Evolutionary conservation across 2,888 invertebrate genomes (phyloP).

Genomic region (Oscheius sp.): DNA sequence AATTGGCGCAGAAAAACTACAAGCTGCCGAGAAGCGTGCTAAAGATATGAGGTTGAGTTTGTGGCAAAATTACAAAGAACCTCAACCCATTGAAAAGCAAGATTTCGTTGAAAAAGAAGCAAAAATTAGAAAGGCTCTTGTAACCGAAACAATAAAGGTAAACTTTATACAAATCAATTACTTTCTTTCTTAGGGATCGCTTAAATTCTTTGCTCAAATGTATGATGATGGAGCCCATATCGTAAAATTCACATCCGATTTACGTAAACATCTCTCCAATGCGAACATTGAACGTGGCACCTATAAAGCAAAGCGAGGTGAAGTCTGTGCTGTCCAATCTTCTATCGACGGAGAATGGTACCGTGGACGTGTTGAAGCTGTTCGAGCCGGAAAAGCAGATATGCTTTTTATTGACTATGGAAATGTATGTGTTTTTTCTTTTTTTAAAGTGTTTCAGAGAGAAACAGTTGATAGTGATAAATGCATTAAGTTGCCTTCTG

Average conservation of each 20-base stretch:
- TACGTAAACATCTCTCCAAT: constrained; percentile 84
- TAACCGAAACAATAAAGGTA: constrained; percentile 80
- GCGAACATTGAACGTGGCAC: constrained; percentile 85
- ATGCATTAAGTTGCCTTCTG: constrained; percentile 83
- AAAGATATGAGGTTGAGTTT: constrained; percentile 86
- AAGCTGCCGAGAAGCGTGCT: constrained; percentile 85
- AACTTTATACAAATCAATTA: background rate
- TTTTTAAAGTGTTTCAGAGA: constrained; percentile 72
- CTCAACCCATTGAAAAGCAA: constrained; percentile 87
- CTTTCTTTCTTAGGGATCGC: constrained; percentile 59
- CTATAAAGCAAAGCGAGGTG: constrained; percentile 75
- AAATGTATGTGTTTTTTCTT: constrained; percentile 77
- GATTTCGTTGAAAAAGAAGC: constrained; percentile 73
- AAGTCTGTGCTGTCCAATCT: constrained; percentile 89
- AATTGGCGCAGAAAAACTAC: constrained; percentile 83
- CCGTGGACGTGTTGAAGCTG: constrained; percentile 87
- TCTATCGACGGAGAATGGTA: constrained; percentile 92
- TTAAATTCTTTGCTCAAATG: constrained; percentile 88
- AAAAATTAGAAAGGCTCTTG: constrained; percentile 69
- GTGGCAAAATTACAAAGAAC: constrained; percentile 89
- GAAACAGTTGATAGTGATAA: constrained; percentile 80
- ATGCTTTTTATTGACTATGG: constrained; percentile 95
- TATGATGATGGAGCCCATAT: constrained; percentile 84
- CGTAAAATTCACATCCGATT: constrained; percentile 84
- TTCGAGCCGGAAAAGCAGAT: constrained; percentile 78